phyloP scores from a whole-genome alignment of 1,140 invertebrate species.

The Littorina saxatilis region DNA sequence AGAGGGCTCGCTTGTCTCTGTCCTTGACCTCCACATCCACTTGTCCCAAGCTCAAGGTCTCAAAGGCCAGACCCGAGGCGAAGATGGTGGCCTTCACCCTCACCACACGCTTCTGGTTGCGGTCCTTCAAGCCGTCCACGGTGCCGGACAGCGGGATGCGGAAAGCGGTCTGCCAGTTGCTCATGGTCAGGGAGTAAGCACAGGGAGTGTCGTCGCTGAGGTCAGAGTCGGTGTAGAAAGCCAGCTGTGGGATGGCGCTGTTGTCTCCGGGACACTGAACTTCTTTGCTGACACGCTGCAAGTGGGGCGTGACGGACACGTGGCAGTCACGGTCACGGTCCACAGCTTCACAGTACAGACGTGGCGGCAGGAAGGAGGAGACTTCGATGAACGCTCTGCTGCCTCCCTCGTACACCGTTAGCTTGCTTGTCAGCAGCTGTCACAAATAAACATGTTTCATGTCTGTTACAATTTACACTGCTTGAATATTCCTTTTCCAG shows the following conservation, averaged over 20 bases:
- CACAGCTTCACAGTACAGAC: conserved; percentile 50
- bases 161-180: conserved; percentile 40
- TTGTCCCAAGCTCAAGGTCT: conserved; percentile 35
- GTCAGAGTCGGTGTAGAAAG: conserved; percentile 48
- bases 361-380: conserved; percentile 48
- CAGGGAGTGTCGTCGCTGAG: conserved; percentile 39
- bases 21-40: conserved; percentile 66
- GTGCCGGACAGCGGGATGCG: conserved; percentile 54
- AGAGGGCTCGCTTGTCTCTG: conserved; percentile 54
- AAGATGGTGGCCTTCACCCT: conserved; percentile 40
- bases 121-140: conserved; percentile 58
- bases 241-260: conserved; percentile 49
- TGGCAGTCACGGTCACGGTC: conserved; percentile 55
- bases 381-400: conserved; percentile 40
- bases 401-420: conserved; percentile 57
- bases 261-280: conserved; percentile 50
- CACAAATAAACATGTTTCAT: not conserved
- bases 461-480: no score
- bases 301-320: conserved; percentile 39
- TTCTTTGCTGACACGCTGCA: conserved; percentile 49
- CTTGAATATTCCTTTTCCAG: no score
- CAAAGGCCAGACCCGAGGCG: conserved; percentile 13
- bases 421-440: conserved; percentile 45
- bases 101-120: conserved; percentile 48
- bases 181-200: conserved; percentile 41